Evolutionary conservation across 2,113 vertebrate species (phyloP).

Genomic region (Strigops habroptila): DNA sequence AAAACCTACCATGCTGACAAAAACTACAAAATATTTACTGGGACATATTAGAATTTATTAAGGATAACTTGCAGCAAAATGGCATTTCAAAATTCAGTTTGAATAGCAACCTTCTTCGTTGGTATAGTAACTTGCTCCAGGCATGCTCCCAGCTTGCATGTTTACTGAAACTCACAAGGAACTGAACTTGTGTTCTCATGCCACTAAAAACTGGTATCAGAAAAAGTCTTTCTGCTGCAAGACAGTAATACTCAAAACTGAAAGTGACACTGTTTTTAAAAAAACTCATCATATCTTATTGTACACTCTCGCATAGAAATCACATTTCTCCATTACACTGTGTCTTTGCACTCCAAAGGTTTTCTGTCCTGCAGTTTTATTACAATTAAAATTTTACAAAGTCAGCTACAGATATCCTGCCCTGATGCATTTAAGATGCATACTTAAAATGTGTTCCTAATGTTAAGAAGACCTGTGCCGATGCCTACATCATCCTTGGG

Average conservation of each 20-base stretch:
- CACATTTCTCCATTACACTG: not conserved
- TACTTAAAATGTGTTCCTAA: not conserved
- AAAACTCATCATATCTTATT: not conserved
- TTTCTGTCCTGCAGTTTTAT: not conserved
- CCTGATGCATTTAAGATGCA: not conserved
- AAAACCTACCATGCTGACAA: not conserved
- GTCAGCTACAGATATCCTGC: not conserved
- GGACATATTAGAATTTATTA: conserved; percentile 8
- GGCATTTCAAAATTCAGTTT: conserved; percentile 33
- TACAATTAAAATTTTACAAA: not conserved
- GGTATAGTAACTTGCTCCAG: conserved; percentile 32
- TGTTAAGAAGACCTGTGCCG: not conserved
- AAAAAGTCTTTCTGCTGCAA: conserved; percentile 27
- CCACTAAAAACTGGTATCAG: not conserved
- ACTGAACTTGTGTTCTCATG: conserved; percentile 18
- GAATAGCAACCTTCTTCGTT: conserved; percentile 25
- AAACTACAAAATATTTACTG: not conserved
- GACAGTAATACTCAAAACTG: conserved; percentile 11
- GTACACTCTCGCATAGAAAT: not conserved
- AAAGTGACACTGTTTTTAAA: conserved; percentile 10
- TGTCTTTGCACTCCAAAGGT: not conserved
- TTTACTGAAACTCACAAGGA: conserved; percentile 17
- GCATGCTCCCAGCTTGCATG: conserved; percentile 25
- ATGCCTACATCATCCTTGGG: not conserved
- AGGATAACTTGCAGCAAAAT: conserved; percentile 19